Evolutionary conservation across 2,797 vertebrate species (phyloP).

Genomic region (Pelodytes ibericus): DNA sequence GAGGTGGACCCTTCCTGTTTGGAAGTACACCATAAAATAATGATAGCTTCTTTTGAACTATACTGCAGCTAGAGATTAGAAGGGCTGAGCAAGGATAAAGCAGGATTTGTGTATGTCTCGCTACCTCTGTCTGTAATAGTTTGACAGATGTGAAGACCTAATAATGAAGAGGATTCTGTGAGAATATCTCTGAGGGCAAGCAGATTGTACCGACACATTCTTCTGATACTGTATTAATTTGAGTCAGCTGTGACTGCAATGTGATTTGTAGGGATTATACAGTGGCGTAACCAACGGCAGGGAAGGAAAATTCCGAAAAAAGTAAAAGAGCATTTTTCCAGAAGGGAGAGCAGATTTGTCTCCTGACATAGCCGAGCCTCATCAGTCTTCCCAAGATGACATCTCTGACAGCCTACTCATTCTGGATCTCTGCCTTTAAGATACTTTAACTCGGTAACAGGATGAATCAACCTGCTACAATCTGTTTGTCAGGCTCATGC

Average conservation of each 20-base stretch:
- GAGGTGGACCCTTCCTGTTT: too few relatives aligned
- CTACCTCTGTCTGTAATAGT: slow-evolving; percentile 39
- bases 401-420: slow-evolving; percentile 50
- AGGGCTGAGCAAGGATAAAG: slow-evolving; percentile 7
- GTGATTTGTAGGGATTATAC: slow-evolving; percentile 37
- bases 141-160: slow-evolving; percentile 54
- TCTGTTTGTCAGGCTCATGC: slow-evolving; percentile 33
- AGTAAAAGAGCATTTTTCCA: slow-evolving; percentile 34
- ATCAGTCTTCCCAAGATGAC: slow-evolving; percentile 49
- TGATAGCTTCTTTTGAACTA: slow-evolving; percentile 1
- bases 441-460: slow-evolving; percentile 22
- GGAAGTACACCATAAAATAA: too few relatives aligned
- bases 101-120: slow-evolving; percentile 43
- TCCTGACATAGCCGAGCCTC: slow-evolving; percentile 36
- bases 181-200: slow-evolving; percentile 34
- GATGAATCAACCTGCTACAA: slow-evolving; percentile 47
- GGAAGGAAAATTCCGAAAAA: slow-evolving; percentile 30
- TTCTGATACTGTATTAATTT: slow-evolving; percentile 45
- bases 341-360: slow-evolving; percentile 45
- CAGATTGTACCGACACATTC: slow-evolving; percentile 44
- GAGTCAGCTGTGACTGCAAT: slow-evolving; percentile 37
- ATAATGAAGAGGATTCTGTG: slow-evolving; percentile 30
- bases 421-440: slow-evolving; percentile 48
- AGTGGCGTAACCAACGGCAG: neutral
- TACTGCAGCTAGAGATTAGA: slow-evolving; percentile 24